Percentiles rank a stretch among this genome's conserved stretches.
Conservation (phyloP, 2,113 vertebrate genomes). For the Sialia sialis region DNA sequence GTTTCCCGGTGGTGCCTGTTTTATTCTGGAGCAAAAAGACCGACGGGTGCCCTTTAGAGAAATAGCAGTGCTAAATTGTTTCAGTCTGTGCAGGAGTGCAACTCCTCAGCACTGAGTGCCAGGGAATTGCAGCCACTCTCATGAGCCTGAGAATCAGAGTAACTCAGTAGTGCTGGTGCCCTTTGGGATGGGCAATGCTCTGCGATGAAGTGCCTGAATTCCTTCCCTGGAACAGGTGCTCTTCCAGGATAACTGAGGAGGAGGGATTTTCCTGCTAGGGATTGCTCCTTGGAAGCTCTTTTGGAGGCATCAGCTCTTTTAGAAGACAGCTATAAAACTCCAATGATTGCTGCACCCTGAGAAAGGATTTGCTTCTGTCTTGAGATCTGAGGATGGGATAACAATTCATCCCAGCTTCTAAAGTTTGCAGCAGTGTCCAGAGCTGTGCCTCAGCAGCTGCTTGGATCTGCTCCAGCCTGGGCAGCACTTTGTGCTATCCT, state of each 20-base stretch:
- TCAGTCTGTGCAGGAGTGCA: not conserved
- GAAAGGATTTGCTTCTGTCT: fast-evolving
- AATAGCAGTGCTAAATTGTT: not conserved
- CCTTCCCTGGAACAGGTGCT: fast-evolving
- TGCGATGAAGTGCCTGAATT: not conserved
- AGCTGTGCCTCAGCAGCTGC: not conserved
- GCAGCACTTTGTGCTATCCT: not conserved
- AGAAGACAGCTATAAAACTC: not conserved
- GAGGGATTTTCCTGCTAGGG: not conserved
- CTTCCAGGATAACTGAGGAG: not conserved
- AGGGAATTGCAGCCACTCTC: not conserved
- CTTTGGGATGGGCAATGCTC: not conserved
- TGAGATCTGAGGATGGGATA: not conserved
- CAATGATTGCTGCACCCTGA: not conserved
- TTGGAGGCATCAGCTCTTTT: not conserved
- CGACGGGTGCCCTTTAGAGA: fast-evolving
- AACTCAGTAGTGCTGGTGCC: not conserved
- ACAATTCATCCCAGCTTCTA: not conserved
- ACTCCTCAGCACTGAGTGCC: not conserved
- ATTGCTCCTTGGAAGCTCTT: not conserved
- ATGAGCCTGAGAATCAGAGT: not conserved
- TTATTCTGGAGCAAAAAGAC: not conserved
- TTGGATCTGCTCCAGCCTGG: not conserved
- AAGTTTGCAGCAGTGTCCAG: not conserved
- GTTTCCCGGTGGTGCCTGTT: not conserved